Conservation (phyloP, 2,797 vertebrate genomes). For the Chelon auratus region DNA sequence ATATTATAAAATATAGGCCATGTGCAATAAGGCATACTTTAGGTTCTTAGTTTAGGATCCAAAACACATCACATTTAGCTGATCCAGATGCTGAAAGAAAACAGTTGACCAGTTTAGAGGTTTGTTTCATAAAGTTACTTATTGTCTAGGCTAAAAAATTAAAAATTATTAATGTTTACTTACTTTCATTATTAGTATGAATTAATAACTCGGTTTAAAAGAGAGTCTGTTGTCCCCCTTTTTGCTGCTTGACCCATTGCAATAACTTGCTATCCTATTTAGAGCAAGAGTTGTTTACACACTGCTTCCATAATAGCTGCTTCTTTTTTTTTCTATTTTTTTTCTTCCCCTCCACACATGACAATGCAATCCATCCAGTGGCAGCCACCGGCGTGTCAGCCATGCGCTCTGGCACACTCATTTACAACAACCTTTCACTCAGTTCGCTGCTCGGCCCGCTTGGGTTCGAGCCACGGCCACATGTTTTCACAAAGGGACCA, state of each 20-base stretch:
- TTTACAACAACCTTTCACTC: constrained; percentile 73
- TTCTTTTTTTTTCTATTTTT: constrained; percentile 57
- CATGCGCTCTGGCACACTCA: constrained; percentile 53
- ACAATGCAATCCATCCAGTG: constrained; percentile 65
- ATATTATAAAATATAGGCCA: neutral
- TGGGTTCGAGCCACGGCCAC: constrained; percentile 51
- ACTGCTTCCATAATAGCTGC: constrained; percentile 22
- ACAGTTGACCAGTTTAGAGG: constrained; percentile 1
- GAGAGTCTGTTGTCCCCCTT: neutral
- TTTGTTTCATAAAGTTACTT: neutral
- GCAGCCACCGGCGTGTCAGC: constrained; percentile 61
- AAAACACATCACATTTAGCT: neutral
- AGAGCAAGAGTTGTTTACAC: constrained; percentile 55
- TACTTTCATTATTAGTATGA: neutral
- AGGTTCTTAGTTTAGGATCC: neutral
- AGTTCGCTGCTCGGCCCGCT: constrained; percentile 46
- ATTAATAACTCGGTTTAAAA: neutral
- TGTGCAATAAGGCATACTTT: neutral
- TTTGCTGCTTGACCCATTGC: neutral
- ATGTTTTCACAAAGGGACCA: constrained; percentile 55
- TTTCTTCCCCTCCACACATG: constrained; percentile 31
- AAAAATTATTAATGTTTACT: neutral
- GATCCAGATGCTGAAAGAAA: neutral
- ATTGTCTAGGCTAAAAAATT: no score
- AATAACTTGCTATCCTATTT: constrained; percentile 34